phyloP scores from a whole-genome alignment of 2,888 invertebrate species.

The Adelognathus sp. region DNA sequence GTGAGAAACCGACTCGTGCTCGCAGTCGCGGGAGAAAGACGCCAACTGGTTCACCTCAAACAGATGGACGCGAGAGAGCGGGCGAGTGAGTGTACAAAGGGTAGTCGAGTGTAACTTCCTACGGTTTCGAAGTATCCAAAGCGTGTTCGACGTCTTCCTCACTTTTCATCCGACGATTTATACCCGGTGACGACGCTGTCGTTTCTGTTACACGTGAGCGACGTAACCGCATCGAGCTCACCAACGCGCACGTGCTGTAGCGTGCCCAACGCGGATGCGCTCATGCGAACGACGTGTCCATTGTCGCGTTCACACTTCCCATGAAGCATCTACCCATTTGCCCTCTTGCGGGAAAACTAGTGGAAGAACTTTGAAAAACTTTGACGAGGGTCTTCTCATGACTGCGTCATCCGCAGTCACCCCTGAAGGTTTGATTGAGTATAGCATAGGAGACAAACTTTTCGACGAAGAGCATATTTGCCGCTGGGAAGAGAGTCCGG shows the following conservation, averaged over 20 bases:
- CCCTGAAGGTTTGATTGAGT: too few relatives aligned
- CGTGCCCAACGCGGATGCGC: neutral
- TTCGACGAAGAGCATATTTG: too few relatives aligned
- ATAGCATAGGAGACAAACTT: too few relatives aligned
- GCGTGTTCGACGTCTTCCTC: neutral
- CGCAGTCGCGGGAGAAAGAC: neutral
- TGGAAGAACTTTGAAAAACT: neutral
- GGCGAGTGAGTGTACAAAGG: neutral
- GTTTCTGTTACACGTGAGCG: too few relatives aligned
- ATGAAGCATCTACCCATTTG: neutral
- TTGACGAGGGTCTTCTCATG: neutral
- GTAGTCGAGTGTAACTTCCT: too few relatives aligned
- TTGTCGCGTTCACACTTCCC: constrained; percentile 15
- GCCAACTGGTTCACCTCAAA: neutral
- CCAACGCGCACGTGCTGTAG: neutral
- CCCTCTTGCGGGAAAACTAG: neutral
- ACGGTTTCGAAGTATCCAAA: too few relatives aligned
- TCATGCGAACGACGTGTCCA: constrained; percentile 1
- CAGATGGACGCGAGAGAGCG: neutral
- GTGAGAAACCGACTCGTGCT: neutral
- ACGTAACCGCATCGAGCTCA: neutral
- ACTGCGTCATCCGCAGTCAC: too few relatives aligned
- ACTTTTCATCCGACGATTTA: neutral
- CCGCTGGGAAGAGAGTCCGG: too few relatives aligned
- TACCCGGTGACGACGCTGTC: too few relatives aligned